A percentile compares a stretch with the other conserved stretches of the same genome.
These are phyloP conservation scores for Pasiphila rectangulata DNA, from an alignment of 2,888 invertebrate genomes.

Conservation along the genomic window DNA sequence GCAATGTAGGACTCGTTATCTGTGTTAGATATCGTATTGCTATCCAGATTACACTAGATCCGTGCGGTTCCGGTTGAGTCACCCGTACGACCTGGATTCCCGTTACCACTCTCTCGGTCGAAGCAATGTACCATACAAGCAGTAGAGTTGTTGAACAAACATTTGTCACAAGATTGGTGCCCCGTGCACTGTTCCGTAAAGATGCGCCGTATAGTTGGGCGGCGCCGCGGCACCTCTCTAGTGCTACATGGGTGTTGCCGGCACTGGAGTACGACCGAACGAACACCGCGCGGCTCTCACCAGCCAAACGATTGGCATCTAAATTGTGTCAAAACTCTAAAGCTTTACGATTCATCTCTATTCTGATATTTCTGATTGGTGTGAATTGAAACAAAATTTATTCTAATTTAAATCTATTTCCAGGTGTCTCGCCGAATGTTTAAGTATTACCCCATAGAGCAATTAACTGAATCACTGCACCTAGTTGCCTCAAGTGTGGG, in stretches of 20 bases:
- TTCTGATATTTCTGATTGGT: constrained; percentile 61
- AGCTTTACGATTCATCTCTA: constrained; percentile 43
- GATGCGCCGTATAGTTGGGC: constrained; percentile 10
- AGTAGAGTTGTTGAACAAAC: constrained; percentile 51
- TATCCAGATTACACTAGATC: constrained; percentile 25
- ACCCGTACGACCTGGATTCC: constrained; percentile 14
- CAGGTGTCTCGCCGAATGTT: constrained; percentile 79
- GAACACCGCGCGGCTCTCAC: constrained; percentile 40
- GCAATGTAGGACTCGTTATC: constrained; percentile 28
- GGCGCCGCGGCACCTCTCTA: constrained; percentile 34
- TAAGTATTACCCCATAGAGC: constrained; percentile 73
- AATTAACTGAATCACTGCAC: constrained; percentile 73
- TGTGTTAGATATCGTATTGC: constrained; percentile 30
- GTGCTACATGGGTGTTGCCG: constrained; percentile 56
- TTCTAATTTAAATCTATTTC: constrained; percentile 80
- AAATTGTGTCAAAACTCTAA: constrained; percentile 68
- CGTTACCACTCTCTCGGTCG: constrained; percentile 46
- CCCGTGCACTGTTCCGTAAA: constrained; percentile 29
- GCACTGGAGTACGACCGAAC: constrained; percentile 49
- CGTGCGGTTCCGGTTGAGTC: constrained; percentile 18
- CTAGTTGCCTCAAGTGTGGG: constrained; percentile 60
- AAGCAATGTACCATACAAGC: constrained; percentile 43
- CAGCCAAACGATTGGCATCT: constrained; percentile 64
- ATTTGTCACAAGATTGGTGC: constrained; percentile 47
- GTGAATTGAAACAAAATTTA: constrained; percentile 73